Evolutionary conservation across 2,113 vertebrate genomes (phyloP).

Genomic region (Montifringilla adamsi): DNA sequence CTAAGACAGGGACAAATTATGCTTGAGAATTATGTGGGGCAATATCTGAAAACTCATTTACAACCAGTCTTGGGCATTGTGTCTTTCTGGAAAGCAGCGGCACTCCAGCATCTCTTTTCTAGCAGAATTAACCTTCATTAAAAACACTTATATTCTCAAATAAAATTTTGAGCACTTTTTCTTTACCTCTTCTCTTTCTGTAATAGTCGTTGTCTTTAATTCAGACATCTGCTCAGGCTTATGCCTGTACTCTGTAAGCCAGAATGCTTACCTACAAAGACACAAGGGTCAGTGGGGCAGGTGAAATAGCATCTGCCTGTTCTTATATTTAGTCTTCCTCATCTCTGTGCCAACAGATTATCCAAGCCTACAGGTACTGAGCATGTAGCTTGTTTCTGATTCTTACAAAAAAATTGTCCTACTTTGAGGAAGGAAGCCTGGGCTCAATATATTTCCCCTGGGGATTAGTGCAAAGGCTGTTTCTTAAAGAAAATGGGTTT

Average conservation of each 20-base stretch:
- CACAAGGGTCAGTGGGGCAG: not conserved
- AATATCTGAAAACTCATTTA: not conserved
- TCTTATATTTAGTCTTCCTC: not conserved
- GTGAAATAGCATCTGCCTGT: not conserved
- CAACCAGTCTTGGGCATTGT: not conserved
- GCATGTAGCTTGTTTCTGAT: not conserved
- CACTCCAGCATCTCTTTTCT: not conserved
- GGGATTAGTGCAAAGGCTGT: not conserved
- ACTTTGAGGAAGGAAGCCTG: not conserved
- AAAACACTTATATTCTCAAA: not conserved
- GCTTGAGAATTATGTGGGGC: not conserved
- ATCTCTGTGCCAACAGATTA: not conserved
- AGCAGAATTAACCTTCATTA: not conserved
- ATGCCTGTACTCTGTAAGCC: not conserved
- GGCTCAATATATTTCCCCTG: not conserved
- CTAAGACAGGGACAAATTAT: not conserved
- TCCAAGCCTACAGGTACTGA: not conserved
- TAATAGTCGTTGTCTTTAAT: not conserved
- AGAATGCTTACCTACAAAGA: not conserved
- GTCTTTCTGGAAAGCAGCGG: not conserved
- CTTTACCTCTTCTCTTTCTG: not conserved
- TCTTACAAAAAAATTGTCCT: not conserved
- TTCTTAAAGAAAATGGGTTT: not conserved
- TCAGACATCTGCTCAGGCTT: not conserved
- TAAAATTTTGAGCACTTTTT: not conserved